phyloP scores from a whole-genome alignment of 2,888 invertebrate genomes.

The Drosophila pseudotakahashii region DNA sequence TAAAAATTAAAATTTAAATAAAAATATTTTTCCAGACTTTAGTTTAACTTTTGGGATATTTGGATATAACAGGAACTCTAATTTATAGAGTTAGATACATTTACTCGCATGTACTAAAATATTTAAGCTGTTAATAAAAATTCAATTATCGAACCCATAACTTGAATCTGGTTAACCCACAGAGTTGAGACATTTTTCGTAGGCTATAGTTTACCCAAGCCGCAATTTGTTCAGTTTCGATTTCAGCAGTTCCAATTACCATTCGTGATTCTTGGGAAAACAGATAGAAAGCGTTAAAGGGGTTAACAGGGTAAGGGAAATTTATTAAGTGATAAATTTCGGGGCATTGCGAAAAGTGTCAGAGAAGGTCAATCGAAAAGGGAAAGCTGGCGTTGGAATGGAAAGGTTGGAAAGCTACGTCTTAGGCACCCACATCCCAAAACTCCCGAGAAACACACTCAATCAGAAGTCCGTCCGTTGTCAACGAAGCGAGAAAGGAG shows the following conservation, averaged over 20 bases:
- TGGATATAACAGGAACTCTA: no score
- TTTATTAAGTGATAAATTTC: slow-evolving; percentile 77
- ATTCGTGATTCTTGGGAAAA: slow-evolving; percentile 51
- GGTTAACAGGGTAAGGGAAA: slow-evolving; percentile 29
- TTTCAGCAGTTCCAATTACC: slow-evolving; percentile 63
- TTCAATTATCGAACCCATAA: slow-evolving; percentile 35
- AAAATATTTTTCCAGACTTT: no score
- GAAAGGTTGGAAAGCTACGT: slow-evolving; percentile 65
- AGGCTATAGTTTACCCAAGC: slow-evolving; percentile 52
- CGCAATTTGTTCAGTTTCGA: slow-evolving; percentile 36
- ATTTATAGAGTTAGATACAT: no score
- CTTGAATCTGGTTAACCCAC: slow-evolving; percentile 9
- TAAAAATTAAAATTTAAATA: no score
- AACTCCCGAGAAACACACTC: slow-evolving; percentile 19
- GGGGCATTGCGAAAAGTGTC: slow-evolving; percentile 68
- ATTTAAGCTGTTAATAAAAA: no score
- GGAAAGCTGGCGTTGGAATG: slow-evolving; percentile 58
- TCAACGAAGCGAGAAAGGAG: slow-evolving; percentile 32
- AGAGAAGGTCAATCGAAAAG: slow-evolving; percentile 76
- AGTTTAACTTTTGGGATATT: no score
- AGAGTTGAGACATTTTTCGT: slow-evolving; percentile 4
- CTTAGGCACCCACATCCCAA: slow-evolving; percentile 52
- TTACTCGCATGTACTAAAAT: no score
- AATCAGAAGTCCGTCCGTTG: slow-evolving; percentile 54
- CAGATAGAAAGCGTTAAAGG: slow-evolving; percentile 31